Percentiles rank a stretch among this genome's conserved stretches.
These are phyloP conservation scores for Mus spicilegus DNA, from an alignment of 2,113 vertebrate species.

Conservation along the genomic window DNA sequence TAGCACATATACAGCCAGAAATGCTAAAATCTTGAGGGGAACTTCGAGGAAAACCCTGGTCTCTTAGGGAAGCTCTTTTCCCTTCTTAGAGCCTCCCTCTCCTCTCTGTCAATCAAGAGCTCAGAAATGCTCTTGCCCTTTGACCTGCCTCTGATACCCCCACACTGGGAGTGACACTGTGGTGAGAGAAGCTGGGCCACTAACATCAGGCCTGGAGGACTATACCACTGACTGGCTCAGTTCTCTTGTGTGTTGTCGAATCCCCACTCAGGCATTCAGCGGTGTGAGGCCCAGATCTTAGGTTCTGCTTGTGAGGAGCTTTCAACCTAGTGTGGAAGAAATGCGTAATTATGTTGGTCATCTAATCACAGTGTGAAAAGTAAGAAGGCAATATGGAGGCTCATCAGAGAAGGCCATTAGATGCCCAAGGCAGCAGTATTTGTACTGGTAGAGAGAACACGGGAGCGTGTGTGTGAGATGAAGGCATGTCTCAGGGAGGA, in stretches of 20 bases:
- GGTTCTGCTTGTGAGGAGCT: not conserved
- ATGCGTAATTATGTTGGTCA: not conserved
- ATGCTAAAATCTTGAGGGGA: conserved; percentile 10
- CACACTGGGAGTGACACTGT: not conserved
- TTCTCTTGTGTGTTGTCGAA: not conserved
- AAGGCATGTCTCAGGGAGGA: not conserved
- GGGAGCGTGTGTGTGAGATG: not conserved
- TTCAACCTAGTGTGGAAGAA: not conserved
- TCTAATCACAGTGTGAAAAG: not conserved
- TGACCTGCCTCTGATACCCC: not conserved
- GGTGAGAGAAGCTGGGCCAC: not conserved
- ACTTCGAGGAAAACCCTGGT: not conserved
- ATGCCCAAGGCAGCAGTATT: not conserved
- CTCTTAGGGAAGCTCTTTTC: not conserved
- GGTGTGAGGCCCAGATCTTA: not conserved
- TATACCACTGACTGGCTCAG: not conserved
- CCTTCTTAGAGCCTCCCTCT: not conserved
- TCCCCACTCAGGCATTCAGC: not conserved
- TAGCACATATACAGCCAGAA: conserved; percentile 18
- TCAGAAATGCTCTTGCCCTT: not conserved
- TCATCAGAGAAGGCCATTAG: not conserved
- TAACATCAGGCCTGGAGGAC: not conserved
- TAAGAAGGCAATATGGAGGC: not conserved
- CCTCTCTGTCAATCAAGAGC: not conserved
- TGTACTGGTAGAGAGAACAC: not conserved